phyloP scores from a whole-genome alignment of 1,140 invertebrate species.

The Zaprionus inermis region DNA sequence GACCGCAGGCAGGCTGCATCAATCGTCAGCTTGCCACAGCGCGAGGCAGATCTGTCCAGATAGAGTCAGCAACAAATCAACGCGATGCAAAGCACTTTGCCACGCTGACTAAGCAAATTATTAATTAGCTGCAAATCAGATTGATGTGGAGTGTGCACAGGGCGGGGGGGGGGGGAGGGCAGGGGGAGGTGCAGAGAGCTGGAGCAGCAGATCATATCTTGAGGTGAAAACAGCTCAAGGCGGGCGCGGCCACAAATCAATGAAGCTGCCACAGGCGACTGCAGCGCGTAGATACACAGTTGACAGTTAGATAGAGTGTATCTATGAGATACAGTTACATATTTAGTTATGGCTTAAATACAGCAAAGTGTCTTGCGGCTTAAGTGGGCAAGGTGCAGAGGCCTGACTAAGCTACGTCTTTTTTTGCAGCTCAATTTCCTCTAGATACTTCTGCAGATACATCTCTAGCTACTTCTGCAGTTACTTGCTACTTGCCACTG shows the following conservation, averaged over 20 bases:
- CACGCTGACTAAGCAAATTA: slow-evolving; percentile 50
- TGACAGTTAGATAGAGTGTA: neutral
- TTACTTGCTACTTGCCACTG: neutral
- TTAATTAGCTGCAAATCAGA: slow-evolving; percentile 46
- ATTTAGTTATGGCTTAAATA: neutral
- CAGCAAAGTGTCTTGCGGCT: neutral
- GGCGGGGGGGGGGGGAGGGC: neutral
- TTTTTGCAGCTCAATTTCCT: slow-evolving; percentile 38
- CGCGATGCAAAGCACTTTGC: slow-evolving; percentile 34
- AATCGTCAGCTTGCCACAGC: slow-evolving; percentile 7
- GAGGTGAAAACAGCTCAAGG: slow-evolving; percentile 3
- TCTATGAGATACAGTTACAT: neutral
- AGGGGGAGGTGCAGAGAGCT: neutral
- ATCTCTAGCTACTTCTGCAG: no score
- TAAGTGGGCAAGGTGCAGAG: neutral
- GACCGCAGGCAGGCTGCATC: neutral
- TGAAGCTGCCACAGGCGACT: neutral
- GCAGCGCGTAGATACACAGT: no score
- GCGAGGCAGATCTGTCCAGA: slow-evolving; percentile 31
- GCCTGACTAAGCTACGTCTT: slow-evolving; percentile 1
- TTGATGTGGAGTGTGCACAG: neutral
- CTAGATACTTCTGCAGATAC: no score
- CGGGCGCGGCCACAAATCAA: neutral
- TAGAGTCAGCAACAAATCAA: slow-evolving; percentile 42
- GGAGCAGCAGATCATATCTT: slow-evolving; percentile 2